A percentile compares a stretch with the other conserved stretches of the same genome.
These are phyloP conservation scores for Benthochromis sp. DNA, from an alignment of 2,113 vertebrate genomes.

Conservation along the genomic window DNA sequence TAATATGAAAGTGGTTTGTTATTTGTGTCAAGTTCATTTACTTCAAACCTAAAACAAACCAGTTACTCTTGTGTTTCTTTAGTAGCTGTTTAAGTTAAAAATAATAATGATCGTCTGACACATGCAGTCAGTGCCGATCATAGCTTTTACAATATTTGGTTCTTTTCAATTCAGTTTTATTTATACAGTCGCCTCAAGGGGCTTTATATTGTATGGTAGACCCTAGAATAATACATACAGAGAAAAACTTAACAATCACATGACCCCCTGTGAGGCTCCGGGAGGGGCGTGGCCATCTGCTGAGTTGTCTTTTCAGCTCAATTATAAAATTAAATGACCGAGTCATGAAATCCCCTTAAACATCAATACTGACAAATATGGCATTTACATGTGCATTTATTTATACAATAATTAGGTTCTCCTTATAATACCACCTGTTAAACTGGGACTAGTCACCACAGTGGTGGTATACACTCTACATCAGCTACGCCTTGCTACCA, in stretches of 20 bases:
- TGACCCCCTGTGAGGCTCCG: neutral
- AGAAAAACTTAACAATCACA: neutral
- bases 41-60: neutral
- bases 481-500: neutral
- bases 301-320: neutral
- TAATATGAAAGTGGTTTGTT: neutral
- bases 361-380: neutral
- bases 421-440: neutral
- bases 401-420: neutral
- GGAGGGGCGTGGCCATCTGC: neutral
- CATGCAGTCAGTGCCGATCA: neutral
- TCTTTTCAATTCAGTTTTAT: neutral
- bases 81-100: neutral
- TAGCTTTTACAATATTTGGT: fast-evolving
- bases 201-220: fast-evolving
- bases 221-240: neutral
- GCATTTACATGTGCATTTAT: neutral
- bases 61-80: neutral
- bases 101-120: neutral
- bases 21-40: neutral
- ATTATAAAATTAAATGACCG: fast-evolving
- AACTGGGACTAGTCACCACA: neutral
- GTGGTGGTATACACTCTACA: fast-evolving
- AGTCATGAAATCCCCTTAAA: neutral
- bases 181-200: neutral